These are phyloP conservation scores for Crotalus viridis DNA, from an alignment of 2,113 vertebrate species.

Conservation along the genomic window DNA sequence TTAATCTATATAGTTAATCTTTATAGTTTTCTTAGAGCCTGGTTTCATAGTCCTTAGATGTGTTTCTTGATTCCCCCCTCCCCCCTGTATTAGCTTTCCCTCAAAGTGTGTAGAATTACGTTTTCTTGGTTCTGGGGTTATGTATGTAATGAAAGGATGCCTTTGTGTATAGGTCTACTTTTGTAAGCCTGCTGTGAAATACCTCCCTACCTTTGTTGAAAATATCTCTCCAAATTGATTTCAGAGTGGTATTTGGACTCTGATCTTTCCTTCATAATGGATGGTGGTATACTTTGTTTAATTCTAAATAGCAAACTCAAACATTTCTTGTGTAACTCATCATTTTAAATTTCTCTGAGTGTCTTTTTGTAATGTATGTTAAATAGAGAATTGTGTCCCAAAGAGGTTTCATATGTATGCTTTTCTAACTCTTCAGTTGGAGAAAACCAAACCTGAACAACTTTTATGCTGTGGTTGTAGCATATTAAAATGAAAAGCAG, in stretches of 20 bases:
- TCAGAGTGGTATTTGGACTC: neutral
- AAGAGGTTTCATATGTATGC: neutral
- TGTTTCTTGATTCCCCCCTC: neutral
- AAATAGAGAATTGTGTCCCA: neutral
- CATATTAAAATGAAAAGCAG: neutral
- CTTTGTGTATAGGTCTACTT: neutral
- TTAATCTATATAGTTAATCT: neutral
- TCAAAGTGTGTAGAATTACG: neutral
- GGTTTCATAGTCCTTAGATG: neutral
- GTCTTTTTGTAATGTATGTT: neutral
- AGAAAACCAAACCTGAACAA: neutral
- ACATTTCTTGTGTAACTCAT: neutral
- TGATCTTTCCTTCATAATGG: neutral
- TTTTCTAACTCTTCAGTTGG: neutral
- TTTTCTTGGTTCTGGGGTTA: neutral
- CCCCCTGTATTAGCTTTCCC: neutral
- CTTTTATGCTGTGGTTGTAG: neutral
- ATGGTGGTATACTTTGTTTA: neutral
- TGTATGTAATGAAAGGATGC: neutral
- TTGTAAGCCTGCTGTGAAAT: neutral
- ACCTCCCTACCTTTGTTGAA: neutral
- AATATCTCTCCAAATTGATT: neutral
- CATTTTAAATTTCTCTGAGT: neutral
- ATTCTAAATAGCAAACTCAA: neutral
- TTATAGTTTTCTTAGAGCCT: neutral